Evolutionary conservation across 2,113 vertebrate genomes (phyloP).

Genomic region (Albula goreensis): DNA sequence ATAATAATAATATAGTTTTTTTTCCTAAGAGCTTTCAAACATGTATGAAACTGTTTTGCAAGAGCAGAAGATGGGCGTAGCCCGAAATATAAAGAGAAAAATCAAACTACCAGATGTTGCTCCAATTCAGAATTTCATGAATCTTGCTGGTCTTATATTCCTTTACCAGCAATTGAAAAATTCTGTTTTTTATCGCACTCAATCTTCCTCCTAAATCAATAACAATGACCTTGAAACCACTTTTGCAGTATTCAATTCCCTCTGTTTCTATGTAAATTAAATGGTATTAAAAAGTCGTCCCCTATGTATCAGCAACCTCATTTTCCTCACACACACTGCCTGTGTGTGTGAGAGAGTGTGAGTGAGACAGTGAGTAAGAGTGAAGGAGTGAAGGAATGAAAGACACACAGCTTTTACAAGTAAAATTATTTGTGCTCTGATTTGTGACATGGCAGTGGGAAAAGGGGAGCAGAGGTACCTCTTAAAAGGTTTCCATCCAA

Average conservation of each 20-base stretch:
- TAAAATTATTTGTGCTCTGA: neutral
- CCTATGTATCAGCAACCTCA: neutral
- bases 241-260: neutral
- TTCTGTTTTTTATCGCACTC: too few species aligned
- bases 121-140: neutral
- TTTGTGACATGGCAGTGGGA: neutral
- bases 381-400: neutral
- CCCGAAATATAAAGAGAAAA: too few species aligned
- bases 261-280: neutral
- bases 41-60: neutral
- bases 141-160: neutral
- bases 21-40: neutral
- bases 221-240: neutral
- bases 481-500: neutral
- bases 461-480: neutral
- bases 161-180: neutral
- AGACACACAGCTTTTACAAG: neutral
- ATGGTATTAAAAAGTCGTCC: neutral
- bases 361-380: neutral
- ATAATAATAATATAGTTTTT: neutral
- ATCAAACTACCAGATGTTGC: neutral
- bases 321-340: neutral
- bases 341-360: neutral
- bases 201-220: too few species aligned
- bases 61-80: too few species aligned